Percentiles rank a stretch among this genome's conserved stretches.
Evolutionary conservation across 2,888 invertebrate genomes (phyloP).

Genomic region (Nomada hirtipes): DNA sequence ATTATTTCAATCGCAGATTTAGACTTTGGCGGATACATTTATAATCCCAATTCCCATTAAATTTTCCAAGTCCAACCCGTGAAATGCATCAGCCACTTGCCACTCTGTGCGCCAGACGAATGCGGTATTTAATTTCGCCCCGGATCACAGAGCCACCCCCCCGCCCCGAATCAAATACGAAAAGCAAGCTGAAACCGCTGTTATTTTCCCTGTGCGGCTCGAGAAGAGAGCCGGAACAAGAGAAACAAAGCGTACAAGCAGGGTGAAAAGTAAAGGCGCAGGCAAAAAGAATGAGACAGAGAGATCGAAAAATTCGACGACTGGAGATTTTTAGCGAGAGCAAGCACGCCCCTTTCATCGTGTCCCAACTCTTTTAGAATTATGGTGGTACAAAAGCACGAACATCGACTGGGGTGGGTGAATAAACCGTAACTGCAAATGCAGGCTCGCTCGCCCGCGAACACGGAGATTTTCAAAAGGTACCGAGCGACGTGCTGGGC

Average conservation of each 20-base stretch:
- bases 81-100: neutral
- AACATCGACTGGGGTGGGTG: conserved; percentile 11
- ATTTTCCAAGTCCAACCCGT: neutral
- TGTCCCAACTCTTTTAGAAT: conserved; percentile 54
- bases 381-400: conserved; percentile 48
- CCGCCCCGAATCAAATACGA: neutral
- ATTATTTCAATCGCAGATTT: too few relatives aligned
- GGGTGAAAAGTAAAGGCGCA: neutral
- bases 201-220: neutral
- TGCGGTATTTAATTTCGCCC: neutral
- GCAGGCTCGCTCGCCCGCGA: conserved; percentile 23
- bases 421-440: conserved; percentile 53
- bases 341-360: conserved; percentile 44
- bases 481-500: conserved; percentile 41
- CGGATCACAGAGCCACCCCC: neutral
- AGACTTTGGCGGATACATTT: too few relatives aligned
- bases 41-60: neutral
- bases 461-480: conserved; percentile 59
- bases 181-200: neutral
- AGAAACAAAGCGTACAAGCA: neutral
- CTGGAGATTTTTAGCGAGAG: conserved; percentile 45
- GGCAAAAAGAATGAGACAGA: neutral
- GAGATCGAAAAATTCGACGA: conserved; percentile 35
- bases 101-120: too few relatives aligned
- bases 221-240: neutral